Conservation (phyloP, 2,888 invertebrate genomes). For the Octodonta nipae region DNA sequence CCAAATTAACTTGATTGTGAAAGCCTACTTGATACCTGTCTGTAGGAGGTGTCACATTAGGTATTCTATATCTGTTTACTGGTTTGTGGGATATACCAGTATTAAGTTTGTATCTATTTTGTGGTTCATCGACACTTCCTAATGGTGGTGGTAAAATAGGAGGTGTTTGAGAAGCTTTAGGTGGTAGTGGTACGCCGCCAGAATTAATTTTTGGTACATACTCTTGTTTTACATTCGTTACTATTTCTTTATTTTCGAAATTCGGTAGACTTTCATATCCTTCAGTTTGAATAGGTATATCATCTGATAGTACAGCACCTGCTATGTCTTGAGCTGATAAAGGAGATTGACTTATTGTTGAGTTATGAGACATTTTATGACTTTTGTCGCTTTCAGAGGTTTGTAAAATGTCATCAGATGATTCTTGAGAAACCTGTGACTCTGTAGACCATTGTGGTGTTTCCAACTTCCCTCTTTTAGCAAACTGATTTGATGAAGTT, state of each 20-base stretch:
- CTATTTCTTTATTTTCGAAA: slow-evolving; percentile 28
- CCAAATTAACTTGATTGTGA: slow-evolving; percentile 40
- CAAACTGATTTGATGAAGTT: slow-evolving; percentile 28
- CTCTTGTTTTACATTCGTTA: not conserved
- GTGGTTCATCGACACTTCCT: slow-evolving; percentile 17
- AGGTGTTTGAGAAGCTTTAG: slow-evolving; percentile 16
- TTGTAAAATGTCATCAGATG: slow-evolving; percentile 47
- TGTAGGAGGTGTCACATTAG: slow-evolving; percentile 14
- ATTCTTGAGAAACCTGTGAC: slow-evolving; percentile 52
- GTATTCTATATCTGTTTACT: slow-evolving; percentile 24
- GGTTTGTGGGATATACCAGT: slow-evolving; percentile 37
- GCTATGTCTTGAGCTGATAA: slow-evolving; percentile 17
- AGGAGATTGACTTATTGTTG: slow-evolving; percentile 33
- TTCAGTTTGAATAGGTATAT: slow-evolving; percentile 10
- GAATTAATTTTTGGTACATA: too few species aligned
- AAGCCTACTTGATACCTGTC: slow-evolving; percentile 14
- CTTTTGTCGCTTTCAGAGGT: slow-evolving; percentile 50
- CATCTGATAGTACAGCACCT: not conserved
- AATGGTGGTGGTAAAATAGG: slow-evolving; percentile 15
- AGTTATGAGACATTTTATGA: slow-evolving; percentile 43
- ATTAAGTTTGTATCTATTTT: slow-evolving; percentile 28
- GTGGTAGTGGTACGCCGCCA: slow-evolving; percentile 28
- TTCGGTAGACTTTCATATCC: too few species aligned
- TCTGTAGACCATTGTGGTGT: slow-evolving; percentile 54
- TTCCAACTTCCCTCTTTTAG: slow-evolving; percentile 25